phyloP scores from a whole-genome alignment of 2,888 invertebrate species.

The Trimorus sp. region DNA sequence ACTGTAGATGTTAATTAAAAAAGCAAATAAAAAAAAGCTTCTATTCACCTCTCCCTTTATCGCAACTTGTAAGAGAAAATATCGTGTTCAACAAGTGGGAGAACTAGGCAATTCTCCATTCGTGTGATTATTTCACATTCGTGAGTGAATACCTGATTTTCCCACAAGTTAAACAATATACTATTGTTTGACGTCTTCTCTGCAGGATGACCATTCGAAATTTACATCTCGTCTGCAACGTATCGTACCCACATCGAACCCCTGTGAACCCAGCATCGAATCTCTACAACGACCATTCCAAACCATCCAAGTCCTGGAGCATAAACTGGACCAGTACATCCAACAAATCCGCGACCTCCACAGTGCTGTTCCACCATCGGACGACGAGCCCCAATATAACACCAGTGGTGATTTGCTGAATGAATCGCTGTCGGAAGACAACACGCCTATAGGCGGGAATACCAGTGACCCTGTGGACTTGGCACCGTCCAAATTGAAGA shows the following conservation, averaged over 20 bases:
- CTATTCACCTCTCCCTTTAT: too few relatives aligned
- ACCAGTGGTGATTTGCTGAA: constrained; percentile 77
- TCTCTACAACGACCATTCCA: neutral
- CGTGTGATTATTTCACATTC: too few relatives aligned
- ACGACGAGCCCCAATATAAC: constrained; percentile 75
- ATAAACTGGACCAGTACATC: constrained; percentile 76
- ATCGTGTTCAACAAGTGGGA: too few relatives aligned
- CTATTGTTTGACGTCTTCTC: too few relatives aligned
- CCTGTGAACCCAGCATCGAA: neutral
- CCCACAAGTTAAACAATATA: too few relatives aligned
- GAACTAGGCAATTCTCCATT: too few relatives aligned
- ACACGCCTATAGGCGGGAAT: constrained; percentile 40
- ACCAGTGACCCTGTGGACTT: constrained; percentile 23
- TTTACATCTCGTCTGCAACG: too few relatives aligned
- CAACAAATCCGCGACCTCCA: constrained; percentile 74
- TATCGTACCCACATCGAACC: neutral
- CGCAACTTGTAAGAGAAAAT: too few relatives aligned
- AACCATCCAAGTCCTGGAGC: constrained; percentile 64
- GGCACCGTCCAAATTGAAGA: constrained; percentile 58
- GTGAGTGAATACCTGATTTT: too few relatives aligned
- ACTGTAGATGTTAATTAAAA: too few relatives aligned
- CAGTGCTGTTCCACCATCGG: constrained; percentile 60
- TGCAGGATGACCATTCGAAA: constrained; percentile 32
- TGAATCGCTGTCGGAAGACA: constrained; percentile 68
- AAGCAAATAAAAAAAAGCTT: too few relatives aligned